Evolutionary conservation across 1,140 invertebrate genomes (phyloP).

Genomic region (Procambarus virginalis): DNA sequence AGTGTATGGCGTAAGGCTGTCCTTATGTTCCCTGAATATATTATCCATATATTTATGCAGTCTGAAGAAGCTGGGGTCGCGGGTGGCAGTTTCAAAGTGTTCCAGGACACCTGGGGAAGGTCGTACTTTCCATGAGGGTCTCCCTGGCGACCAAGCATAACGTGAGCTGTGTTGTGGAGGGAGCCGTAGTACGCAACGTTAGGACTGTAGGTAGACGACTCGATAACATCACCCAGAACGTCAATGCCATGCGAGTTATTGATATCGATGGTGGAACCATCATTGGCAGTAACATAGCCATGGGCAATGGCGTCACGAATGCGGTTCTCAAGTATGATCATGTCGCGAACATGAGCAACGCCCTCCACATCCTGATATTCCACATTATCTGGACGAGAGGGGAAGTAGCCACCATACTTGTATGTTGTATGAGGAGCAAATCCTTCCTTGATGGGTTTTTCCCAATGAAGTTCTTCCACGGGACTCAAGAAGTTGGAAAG

Average conservation of each 20-base stretch:
- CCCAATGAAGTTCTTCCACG: slow-evolving; percentile 37
- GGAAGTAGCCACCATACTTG: slow-evolving; percentile 44
- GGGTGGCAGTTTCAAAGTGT: slow-evolving; percentile 36
- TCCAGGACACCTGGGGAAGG: slow-evolving; percentile 34
- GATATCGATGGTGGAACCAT: slow-evolving; percentile 14
- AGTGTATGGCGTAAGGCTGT: slow-evolving; percentile 33
- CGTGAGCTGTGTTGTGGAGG: slow-evolving; percentile 47
- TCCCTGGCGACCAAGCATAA: slow-evolving; percentile 32
- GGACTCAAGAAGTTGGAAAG: slow-evolving; percentile 35
- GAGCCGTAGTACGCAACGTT: slow-evolving; percentile 29
- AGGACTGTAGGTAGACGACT: slow-evolving; percentile 38
- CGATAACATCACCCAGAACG: slow-evolving; percentile 45
- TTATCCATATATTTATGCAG: slow-evolving; percentile 46
- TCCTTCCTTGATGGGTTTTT: slow-evolving; percentile 16
- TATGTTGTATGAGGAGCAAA: slow-evolving; percentile 39
- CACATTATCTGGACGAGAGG: slow-evolving; percentile 34
- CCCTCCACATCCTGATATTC: slow-evolving; percentile 33
- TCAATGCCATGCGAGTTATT: slow-evolving; percentile 33
- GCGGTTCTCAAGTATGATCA: slow-evolving; percentile 26
- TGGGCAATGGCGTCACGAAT: slow-evolving; percentile 45
- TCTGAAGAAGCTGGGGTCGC: slow-evolving; percentile 31
- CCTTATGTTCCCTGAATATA: slow-evolving; percentile 42
- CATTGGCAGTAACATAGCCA: slow-evolving; percentile 4
- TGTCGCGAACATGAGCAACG: slow-evolving; percentile 11
- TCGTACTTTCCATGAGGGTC: slow-evolving; percentile 41